These are phyloP conservation scores for Raja brachyura DNA, from an alignment of 2,113 vertebrate species.

Conservation along the genomic window DNA sequence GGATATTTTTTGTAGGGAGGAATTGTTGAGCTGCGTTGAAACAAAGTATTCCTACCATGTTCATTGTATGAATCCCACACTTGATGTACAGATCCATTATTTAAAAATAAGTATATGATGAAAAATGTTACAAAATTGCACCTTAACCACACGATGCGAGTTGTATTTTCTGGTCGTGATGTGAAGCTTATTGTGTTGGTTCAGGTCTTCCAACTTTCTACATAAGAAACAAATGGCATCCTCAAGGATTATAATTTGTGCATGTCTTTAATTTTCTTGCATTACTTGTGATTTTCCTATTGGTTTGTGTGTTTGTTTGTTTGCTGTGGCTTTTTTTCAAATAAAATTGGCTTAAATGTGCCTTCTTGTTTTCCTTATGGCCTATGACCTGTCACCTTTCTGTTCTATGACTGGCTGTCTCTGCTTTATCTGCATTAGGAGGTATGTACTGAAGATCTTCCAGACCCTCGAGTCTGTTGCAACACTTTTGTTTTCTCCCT, in stretches of 20 bases:
- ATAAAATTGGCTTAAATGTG: constrained; percentile 66
- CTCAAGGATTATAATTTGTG: neutral
- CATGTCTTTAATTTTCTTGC: constrained; percentile 39
- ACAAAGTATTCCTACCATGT: neutral
- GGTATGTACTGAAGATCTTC: constrained; percentile 72
- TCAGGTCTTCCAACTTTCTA: neutral
- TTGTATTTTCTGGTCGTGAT: neutral
- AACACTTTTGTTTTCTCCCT: constrained; percentile 49
- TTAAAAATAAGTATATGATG: neutral
- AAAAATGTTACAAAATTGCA: neutral
- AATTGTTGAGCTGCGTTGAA: neutral
- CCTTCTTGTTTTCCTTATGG: constrained; percentile 73
- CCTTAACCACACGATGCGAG: neutral
- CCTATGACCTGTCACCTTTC: constrained; percentile 81
- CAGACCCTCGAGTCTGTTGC: constrained; percentile 45
- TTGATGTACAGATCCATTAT: no score
- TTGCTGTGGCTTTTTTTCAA: constrained; percentile 52
- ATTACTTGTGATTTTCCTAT: constrained; percentile 63
- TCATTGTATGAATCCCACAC: neutral
- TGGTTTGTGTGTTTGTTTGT: constrained; percentile 55
- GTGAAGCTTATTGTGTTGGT: neutral
- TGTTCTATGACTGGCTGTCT: constrained; percentile 84
- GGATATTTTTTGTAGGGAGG: neutral
- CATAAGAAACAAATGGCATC: neutral
- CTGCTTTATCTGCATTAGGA: constrained; percentile 83